A percentile compares a stretch with the other conserved stretches of the same genome.
These are phyloP conservation scores for Poeciliopsis paucimaculata DNA, from an alignment of 2,797 vertebrate species.

Conservation along the genomic window DNA sequence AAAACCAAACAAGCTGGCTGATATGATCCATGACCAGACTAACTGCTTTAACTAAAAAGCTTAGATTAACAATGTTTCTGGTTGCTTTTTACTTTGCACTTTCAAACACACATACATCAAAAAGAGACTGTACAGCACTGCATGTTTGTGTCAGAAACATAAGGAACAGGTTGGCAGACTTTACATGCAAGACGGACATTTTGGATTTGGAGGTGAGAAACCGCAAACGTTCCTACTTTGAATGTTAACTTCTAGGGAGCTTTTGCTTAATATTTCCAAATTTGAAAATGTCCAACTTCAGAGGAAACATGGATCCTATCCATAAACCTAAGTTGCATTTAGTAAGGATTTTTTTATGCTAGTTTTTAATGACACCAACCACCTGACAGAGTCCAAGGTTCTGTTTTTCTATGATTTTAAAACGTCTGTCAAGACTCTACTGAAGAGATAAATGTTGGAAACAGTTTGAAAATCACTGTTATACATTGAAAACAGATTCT, in stretches of 20 bases:
- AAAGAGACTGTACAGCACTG: neutral
- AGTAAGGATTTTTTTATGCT: neutral
- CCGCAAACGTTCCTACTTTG: neutral
- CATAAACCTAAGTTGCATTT: neutral
- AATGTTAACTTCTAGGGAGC: neutral
- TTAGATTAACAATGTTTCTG: neutral
- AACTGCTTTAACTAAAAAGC: neutral
- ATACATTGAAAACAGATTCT: neutral
- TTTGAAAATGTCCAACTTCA: neutral
- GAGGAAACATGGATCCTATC: neutral
- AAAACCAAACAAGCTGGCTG: neutral
- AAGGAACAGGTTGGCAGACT: neutral
- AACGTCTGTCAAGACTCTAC: neutral
- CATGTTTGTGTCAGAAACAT: neutral
- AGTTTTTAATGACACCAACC: neutral
- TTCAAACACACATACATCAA: neutral
- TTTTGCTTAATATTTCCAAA: neutral
- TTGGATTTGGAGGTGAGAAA: neutral
- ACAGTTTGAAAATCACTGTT: neutral
- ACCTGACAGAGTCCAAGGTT: neutral
- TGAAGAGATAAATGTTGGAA: neutral
- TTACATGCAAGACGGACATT: neutral
- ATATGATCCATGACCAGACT: neutral
- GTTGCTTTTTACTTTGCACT: neutral
- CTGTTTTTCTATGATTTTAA: neutral